Evolutionary conservation across 2,888 invertebrate species (phyloP), one percentile per base, ranked within the genome.

Genomic region (Therioaphis trifolii): DNA sequence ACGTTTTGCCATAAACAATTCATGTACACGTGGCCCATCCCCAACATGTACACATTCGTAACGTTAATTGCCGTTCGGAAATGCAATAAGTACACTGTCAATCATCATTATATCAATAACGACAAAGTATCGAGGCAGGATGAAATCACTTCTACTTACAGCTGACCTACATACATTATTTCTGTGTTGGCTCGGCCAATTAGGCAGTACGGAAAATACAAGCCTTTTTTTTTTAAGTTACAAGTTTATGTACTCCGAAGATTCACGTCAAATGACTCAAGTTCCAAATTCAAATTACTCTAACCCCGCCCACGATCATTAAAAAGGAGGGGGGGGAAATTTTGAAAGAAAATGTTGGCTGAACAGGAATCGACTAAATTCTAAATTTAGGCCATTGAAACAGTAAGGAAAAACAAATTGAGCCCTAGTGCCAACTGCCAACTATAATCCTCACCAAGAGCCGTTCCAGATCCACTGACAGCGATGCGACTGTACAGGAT

Each of bases 351-450:
- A 69, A 79, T 72, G 61, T 80, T 61, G 72, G 46, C 71, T 72
- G 29, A 35, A 72, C 49, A 21, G 46, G 29, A 77, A 43, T 35
- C 76, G 27, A 21, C 55, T 12, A 29, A n/a, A n/a, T 71, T 80
- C 80, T 80, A 80, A 80, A 80, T 61, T 80, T 80, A 80, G 61
- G 72, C 72, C 29, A 11, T 35, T 49, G 29, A 80, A 72, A 72
- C 21, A 71, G 61, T 29, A 80, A 35, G 58, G 49, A 80, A 72
- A 80, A 80, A 72, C 58, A 61, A 72, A 72, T 80, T 72, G 55
- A 43, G 55, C 43, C 79, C 29, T 24, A 68, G 71, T 80, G 80
- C 80, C 80, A 72, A 80, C 71, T 80, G 71, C 61, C 80, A 80
- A 80, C 69, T 72, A 46, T 72, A 80, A 80, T 71, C 80, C 71